Percentiles rank a stretch among this genome's conserved stretches.
Conservation (phyloP, 2,888 invertebrate genomes). For the Hermaeophaga mercurialis region DNA sequence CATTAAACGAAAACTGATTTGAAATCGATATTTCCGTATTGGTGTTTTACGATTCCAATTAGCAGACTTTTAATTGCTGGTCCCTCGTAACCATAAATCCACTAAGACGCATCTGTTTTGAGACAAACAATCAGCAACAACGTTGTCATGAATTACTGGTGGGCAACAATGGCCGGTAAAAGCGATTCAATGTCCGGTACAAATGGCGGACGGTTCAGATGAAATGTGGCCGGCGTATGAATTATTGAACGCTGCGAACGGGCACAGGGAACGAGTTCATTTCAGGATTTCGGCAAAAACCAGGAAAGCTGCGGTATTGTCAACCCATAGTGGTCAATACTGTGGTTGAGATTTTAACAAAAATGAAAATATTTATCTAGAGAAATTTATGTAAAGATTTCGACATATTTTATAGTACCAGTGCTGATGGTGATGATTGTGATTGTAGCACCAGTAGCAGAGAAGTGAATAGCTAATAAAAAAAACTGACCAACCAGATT, state of each 20-base stretch:
- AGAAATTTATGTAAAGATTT: too few species aligned
- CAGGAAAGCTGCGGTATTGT: too few species aligned
- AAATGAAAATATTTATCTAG: too few species aligned
- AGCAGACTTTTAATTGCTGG: conserved; percentile 17
- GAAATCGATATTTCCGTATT: not conserved
- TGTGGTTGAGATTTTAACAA: too few species aligned
- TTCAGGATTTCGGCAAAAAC: too few species aligned
- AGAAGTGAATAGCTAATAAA: too few species aligned
- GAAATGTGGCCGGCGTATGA: conserved; percentile 13
- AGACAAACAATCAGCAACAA: conserved; percentile 22
- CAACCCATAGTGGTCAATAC: too few species aligned
- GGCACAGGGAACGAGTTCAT: too few species aligned
- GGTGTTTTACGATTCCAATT: not conserved
- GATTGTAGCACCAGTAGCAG: too few species aligned
- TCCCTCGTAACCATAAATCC: conserved; percentile 14
- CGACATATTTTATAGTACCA: too few species aligned
- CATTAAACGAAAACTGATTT: not conserved
- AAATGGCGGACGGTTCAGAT: conserved; percentile 18
- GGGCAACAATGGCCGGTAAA: conserved; percentile 20
- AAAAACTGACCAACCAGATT: too few species aligned
- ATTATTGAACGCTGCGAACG: conserved; percentile 22
- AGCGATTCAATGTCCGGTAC: conserved; percentile 23
- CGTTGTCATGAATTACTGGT: conserved; percentile 15
- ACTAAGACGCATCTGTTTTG: conserved; percentile 19
- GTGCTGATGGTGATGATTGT: too few species aligned